Percentiles rank a stretch among this genome's conserved stretches.
These are phyloP conservation scores for Andrena dorsata DNA, from an alignment of 2,888 invertebrate genomes.

Conservation along the genomic window DNA sequence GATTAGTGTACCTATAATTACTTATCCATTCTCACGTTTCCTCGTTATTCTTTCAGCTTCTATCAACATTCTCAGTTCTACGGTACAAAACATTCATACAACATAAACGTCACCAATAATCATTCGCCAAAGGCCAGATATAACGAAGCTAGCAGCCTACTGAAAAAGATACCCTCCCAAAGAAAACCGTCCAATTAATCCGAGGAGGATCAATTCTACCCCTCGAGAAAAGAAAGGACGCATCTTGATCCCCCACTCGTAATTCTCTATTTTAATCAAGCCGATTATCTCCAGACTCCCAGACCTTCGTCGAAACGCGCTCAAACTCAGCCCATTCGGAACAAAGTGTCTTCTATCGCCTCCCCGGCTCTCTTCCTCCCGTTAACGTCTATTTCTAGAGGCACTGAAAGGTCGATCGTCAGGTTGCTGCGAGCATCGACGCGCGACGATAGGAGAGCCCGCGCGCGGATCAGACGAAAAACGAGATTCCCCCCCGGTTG, in stretches of 20 bases:
- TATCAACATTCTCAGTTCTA: no score
- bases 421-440: slow-evolving; percentile 44
- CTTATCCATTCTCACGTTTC: no score
- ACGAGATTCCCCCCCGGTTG: not conserved
- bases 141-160: no score
- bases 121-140: no score
- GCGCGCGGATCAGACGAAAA: not conserved
- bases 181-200: no score
- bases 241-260: not conserved
- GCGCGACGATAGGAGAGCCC: slow-evolving; percentile 20
- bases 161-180: no score
- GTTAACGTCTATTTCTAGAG: slow-evolving; percentile 53
- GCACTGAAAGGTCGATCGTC: slow-evolving; percentile 66
- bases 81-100: no score
- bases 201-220: no score
- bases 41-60: no score
- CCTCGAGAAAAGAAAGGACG: no score
- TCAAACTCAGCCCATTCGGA: not conserved
- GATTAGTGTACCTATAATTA: not conserved
- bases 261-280: not conserved
- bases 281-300: not conserved
- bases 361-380: slow-evolving; percentile 6
- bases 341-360: slow-evolving; percentile 12
- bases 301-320: not conserved
- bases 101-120: no score